Conservation (phyloP, 1,140 invertebrate genomes). For the Andrena cerasifolii region DNA sequence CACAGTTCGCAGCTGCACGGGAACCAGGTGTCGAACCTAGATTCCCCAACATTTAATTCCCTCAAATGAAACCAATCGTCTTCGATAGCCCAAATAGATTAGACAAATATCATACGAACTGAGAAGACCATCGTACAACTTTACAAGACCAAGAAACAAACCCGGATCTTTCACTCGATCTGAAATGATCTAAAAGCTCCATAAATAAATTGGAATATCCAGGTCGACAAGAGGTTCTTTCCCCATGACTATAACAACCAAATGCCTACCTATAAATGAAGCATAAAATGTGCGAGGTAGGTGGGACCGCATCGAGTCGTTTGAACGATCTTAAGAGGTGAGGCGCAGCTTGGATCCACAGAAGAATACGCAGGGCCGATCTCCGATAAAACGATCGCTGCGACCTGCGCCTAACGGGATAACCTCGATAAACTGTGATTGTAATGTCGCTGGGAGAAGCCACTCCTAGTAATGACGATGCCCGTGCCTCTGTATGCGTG, state of each 20-base stretch:
- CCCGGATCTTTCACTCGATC: not conserved
- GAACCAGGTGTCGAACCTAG: no score
- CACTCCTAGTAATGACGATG: slow-evolving; percentile 53
- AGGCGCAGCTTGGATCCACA: slow-evolving; percentile 21
- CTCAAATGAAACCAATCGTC: no score
- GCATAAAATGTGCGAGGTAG: not conserved
- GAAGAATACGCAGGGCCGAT: slow-evolving; percentile 27
- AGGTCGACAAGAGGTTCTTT: not conserved
- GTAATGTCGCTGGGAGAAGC: slow-evolving; percentile 23
- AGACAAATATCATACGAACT: no score
- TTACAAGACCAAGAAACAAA: no score
- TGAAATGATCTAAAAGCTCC: no score
- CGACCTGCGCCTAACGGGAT: slow-evolving; percentile 58
- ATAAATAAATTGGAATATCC: not conserved
- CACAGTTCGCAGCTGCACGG: no score
- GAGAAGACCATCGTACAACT: no score
- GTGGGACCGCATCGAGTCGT: not conserved
- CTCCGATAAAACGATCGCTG: slow-evolving; percentile 44
- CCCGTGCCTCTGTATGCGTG: not conserved
- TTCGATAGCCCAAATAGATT: no score
- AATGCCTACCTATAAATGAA: not conserved
- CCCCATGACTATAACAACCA: not conserved
- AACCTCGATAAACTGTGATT: slow-evolving; percentile 59
- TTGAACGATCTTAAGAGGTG: slow-evolving; percentile 32
- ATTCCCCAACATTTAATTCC: no score